Base-by-base conservation (phyloP, 2,888 invertebrate genomes). In the Caenorhabditis panamensis region DNA sequence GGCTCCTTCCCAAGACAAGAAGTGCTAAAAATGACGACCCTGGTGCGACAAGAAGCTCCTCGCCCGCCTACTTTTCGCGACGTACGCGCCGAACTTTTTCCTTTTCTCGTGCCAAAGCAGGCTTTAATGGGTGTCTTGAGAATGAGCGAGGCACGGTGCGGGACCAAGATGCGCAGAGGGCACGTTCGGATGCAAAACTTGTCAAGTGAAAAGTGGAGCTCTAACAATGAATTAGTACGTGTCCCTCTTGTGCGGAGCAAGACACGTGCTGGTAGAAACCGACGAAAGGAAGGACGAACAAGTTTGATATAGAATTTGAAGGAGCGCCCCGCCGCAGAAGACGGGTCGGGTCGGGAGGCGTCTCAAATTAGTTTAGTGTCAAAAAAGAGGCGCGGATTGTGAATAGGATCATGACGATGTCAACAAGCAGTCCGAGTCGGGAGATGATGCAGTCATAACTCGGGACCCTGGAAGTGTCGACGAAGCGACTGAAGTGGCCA, bases 71-170 rank as follows among this genome's bases (percentile, higher is more conserved):
- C 63, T 56, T 63, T 31, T 36, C 56, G 20, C 58, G 58, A 41
- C 61, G 41, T 44, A 37, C 61, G 26, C 44, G 37, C 53, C 24
- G 63, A 61, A 71, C 71, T 62, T 62, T 53, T 69, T 20, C 41
- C 26, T 53, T 71, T 54, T 61, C 61, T 44, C 47, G 51, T 47
- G 36, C 41, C 53, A 37, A 36, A 49, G 54, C 37, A 53, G 62
- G n/a, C 49, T 77, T 64, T 77, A 77, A 77, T 77, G 77, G 77
- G 77, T 77, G 77, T 56, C 77, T 69, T 77, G 69, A 77, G 77
- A 64, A 69, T 37, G 62, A 24, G 18, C 11, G 47, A 63, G 36
- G 61, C n/a, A 58, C 56, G 31, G 47, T 36, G 49, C 24, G 26
- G 24, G 28, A 13, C 1, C 11, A 18, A 58, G 64, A 73, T 54